Evolutionary conservation across 1,140 invertebrate species (phyloP).

Genomic region (Littorina saxatilis): DNA sequence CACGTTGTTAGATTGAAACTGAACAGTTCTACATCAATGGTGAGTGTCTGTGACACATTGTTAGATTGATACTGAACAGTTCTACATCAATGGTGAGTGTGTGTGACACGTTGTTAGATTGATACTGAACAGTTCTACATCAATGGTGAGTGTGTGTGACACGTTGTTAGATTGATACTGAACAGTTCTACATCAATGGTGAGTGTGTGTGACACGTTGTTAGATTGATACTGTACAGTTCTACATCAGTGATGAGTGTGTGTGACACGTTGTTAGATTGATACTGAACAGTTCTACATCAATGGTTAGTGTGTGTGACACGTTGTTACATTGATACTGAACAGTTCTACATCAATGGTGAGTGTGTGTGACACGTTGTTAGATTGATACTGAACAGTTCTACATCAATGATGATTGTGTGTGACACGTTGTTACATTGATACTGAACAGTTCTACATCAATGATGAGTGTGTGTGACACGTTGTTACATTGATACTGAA

Average conservation of each 20-base stretch:
- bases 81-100: constrained; percentile 35
- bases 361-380: too few relatives aligned
- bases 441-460: constrained; percentile 44
- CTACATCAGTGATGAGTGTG: constrained; percentile 33
- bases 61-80: too few relatives aligned
- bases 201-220: too few relatives aligned
- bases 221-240: constrained; percentile 49
- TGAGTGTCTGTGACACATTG: too few relatives aligned
- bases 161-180: too few relatives aligned
- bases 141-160: constrained; percentile 27
- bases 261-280: too few relatives aligned
- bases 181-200: constrained; percentile 40
- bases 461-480: constrained; percentile 17
- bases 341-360: constrained; percentile 33
- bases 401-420: constrained; percentile 36
- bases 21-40: constrained; percentile 43
- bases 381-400: constrained; percentile 49
- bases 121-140: constrained; percentile 47
- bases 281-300: constrained; percentile 46
- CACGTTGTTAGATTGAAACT: too few relatives aligned
- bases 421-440: too few relatives aligned
- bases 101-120: too few relatives aligned
- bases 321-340: too few relatives aligned
- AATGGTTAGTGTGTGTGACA: too few relatives aligned
- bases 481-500: too few relatives aligned